Conservation (phyloP, 2,113 vertebrate genomes). For the Chloropsis cyanopogon region DNA sequence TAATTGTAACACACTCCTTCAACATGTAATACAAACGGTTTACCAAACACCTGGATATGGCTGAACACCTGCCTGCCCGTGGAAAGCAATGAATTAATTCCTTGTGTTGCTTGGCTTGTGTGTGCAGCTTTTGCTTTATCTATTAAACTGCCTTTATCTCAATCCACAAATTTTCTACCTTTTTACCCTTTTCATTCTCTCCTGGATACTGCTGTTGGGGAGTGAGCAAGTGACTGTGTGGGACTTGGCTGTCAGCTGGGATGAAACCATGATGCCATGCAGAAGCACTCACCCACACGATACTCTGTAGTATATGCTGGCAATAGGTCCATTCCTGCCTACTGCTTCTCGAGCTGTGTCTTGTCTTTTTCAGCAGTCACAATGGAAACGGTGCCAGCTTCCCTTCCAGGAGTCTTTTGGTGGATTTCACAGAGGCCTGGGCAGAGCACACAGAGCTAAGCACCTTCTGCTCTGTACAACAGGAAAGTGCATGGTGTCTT, state of each 20-base stretch:
- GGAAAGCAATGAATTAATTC: not conserved
- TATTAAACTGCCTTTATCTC: not conserved
- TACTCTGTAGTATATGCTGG: not conserved
- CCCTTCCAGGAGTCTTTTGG: not conserved
- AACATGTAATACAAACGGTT: no score
- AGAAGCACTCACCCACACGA: not conserved
- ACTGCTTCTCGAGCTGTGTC: not conserved
- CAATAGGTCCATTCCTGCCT: not conserved
- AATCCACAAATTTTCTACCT: not conserved
- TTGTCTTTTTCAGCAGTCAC: not conserved
- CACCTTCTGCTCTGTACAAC: not conserved
- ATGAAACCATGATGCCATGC: not conserved
- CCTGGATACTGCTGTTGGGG: not conserved
- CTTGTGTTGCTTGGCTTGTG: not conserved
- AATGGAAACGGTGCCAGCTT: not conserved
- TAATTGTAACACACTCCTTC: no score
- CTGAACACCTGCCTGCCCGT: not conserved
- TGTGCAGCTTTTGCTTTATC: not conserved
- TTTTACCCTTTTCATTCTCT: not conserved
- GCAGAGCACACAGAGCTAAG: not conserved
- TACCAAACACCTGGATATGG: no score
- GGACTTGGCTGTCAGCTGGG: not conserved
- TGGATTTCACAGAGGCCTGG: not conserved
- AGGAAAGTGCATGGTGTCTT: not conserved
- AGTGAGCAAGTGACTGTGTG: accelerated